Evolutionary conservation across 2,113 vertebrate species (phyloP).

Genomic region (Psittacara wagleri): DNA sequence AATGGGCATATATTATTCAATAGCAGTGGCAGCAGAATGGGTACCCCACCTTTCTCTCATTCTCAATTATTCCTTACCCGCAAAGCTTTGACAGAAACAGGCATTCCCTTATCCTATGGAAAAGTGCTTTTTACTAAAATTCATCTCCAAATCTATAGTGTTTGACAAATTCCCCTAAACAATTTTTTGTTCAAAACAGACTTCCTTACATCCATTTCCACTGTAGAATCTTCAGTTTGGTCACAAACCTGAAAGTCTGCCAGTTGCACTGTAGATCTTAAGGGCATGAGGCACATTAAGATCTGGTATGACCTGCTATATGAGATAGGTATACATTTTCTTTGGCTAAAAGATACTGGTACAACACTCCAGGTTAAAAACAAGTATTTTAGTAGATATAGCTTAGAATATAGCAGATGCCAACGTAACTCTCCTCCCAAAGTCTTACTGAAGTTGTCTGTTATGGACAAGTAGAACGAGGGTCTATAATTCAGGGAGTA

Average conservation of each 20-base stretch:
- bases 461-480: neutral
- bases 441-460: constrained; percentile 25
- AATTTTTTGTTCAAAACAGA: neutral
- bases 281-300: neutral
- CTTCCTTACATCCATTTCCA: neutral
- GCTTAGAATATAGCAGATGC: neutral
- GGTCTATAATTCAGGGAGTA: constrained; percentile 36
- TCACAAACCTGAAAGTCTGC: neutral
- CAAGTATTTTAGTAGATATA: neutral
- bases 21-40: neutral
- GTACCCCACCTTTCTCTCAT: neutral
- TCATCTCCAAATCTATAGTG: neutral
- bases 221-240: neutral
- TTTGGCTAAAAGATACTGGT: neutral
- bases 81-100: neutral
- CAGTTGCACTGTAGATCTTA: neutral
- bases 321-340: neutral
- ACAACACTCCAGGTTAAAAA: neutral
- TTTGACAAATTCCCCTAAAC: neutral
- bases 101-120: neutral
- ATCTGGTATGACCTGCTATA: neutral
- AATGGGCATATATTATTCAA: constrained; percentile 38
- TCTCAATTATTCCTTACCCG: neutral
- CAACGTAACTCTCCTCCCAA: neutral
- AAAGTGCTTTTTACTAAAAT: neutral